Conservation (phyloP, 2,113 vertebrate species). For the Pelmatolapia mariae region DNA sequence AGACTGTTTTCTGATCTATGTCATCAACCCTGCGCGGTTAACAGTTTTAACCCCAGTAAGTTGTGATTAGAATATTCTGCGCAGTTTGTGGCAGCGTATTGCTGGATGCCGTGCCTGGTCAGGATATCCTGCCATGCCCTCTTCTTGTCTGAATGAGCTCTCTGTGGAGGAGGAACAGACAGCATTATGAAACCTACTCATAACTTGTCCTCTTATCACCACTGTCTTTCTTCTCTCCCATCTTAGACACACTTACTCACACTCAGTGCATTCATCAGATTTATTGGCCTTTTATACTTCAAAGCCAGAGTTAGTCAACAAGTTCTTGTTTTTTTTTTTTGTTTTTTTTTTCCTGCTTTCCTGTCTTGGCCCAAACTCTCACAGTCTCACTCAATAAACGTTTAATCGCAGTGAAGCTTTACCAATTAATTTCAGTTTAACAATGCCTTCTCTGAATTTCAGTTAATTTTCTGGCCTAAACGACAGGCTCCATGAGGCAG, state of each 20-base stretch:
- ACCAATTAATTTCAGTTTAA: neutral
- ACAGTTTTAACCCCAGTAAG: neutral
- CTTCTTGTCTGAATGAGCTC: conserved; percentile 20
- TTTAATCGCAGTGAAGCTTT: neutral
- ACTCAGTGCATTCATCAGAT: neutral
- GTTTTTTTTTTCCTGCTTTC: neutral
- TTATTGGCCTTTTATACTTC: neutral
- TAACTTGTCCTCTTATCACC: conserved; percentile 26
- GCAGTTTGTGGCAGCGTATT: neutral
- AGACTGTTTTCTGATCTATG: neutral
- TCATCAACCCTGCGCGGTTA: neutral
- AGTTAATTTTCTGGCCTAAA: neutral
- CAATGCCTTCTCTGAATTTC: neutral
- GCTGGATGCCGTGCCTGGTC: conserved; percentile 26
- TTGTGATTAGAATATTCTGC: neutral
- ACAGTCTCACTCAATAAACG: neutral
- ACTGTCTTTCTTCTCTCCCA: neutral
- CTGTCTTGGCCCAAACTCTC: neutral
- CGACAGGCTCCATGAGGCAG: neutral
- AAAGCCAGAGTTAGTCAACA: neutral
- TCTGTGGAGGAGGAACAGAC: conserved; percentile 30
- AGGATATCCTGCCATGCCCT: conserved; percentile 52
- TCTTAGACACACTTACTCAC: neutral
- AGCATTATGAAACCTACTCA: conserved; percentile 33
- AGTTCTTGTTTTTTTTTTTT: neutral